These are phyloP conservation scores for Trichechus manatus DNA, from an alignment of 2,113 vertebrate genomes.

Conservation along the genomic window DNA sequence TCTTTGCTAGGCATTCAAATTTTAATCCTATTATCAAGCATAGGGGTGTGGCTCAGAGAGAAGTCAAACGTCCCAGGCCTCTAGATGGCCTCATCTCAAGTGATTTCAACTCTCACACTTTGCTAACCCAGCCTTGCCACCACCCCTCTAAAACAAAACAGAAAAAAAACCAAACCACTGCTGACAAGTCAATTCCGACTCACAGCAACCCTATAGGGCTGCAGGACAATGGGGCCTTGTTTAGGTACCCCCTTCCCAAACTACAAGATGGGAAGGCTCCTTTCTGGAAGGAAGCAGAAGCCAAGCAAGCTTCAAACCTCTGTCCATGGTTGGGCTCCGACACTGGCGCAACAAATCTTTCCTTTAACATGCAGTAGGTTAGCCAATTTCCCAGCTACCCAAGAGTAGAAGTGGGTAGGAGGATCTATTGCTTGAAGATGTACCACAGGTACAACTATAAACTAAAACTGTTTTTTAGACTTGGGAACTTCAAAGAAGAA, in stretches of 20 bases:
- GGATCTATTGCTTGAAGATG: slow-evolving; percentile 11
- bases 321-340: background rate
- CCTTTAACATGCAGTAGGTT: background rate
- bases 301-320: background rate
- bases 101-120: background rate
- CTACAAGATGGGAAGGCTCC: background rate
- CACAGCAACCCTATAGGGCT: background rate
- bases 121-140: background rate
- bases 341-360: background rate
- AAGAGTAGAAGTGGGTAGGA: background rate
- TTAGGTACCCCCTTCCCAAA: background rate
- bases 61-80: slow-evolving; percentile 3
- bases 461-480: background rate
- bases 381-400: background rate
- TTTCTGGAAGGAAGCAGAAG: background rate
- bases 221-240: background rate
- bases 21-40: slow-evolving; percentile 6
- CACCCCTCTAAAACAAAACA: background rate
- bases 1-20: background rate
- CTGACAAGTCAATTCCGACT: too few species aligned
- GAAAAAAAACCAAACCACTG: too few species aligned
- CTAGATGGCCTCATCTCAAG: background rate
- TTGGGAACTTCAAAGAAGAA: slow-evolving; percentile 23
- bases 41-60: background rate
- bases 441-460: background rate